Evolutionary conservation across 2,113 vertebrate genomes (phyloP), one percentile per base, ranked within the genome.

Genomic region (Nesospiza acunhae): DNA sequence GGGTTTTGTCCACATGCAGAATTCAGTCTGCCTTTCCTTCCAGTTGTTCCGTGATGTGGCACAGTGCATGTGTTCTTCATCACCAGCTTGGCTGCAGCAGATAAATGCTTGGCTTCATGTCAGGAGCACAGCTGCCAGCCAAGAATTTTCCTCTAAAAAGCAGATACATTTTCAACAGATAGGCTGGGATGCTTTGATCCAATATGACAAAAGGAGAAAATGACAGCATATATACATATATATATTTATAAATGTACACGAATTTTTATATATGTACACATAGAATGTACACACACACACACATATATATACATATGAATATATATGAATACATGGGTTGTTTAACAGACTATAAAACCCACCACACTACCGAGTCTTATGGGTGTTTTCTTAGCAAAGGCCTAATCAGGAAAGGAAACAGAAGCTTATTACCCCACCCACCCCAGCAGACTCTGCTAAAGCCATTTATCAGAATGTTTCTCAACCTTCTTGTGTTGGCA

Each of bases 401-500:
- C 70, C 95, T 93, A 90, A 96, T 97, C 90, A 66, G 68, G 75
- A 93, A 85, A 94, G 92, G 90, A 96, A 96, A 80, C 5, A 73
- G 94, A 76, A 69, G 63, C 19, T 15, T 21, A 62, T 94, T 69
- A 84, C 92, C 67, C 90, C 94, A 94, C 95, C 96, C 96, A 90
- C 18, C 21, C 33, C 37, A 0, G 2, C 56, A 83, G 94, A 33
- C 44, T 79, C 67, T 69, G 75, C 88, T 90, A 66, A 90, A 90
- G 63, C 26, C 55, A 83, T 95, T 95, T 90, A 85, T 96, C 72
- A 15, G 16, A 52, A 60, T 1, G 11, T 72, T 89, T 93, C 82
- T 85, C 70, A 85, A 7, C 59, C 12, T 69, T 23, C 78, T 85
- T 2, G 5, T 11, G 53, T 10, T 76, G 78, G 78, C 62, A 82